Percentiles rank a stretch among this genome's conserved stretches.
These are phyloP conservation scores for Dicyrtoma fusca DNA, from an alignment of 2,888 invertebrate species.

Conservation along the genomic window DNA sequence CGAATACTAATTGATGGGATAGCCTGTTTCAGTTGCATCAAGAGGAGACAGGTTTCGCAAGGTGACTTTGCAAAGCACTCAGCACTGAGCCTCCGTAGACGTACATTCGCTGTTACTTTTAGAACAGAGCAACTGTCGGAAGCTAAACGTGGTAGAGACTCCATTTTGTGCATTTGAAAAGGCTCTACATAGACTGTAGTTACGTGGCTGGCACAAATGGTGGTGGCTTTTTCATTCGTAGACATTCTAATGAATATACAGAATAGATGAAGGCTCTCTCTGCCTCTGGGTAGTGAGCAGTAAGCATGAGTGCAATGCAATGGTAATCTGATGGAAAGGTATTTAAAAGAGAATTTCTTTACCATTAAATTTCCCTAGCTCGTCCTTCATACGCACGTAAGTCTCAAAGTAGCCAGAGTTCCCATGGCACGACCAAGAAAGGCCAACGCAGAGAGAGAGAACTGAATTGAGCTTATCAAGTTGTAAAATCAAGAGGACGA, in stretches of 20 bases:
- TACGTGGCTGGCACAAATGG: no score
- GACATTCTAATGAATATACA: no score
- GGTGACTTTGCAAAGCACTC: constrained; percentile 13
- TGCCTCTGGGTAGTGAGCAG: no score
- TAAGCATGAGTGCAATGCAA: neutral
- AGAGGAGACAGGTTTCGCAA: constrained; percentile 25
- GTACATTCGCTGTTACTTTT: no score
- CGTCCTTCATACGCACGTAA: neutral
- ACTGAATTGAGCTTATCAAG: neutral
- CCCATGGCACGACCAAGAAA: no score
- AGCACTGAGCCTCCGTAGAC: no score
- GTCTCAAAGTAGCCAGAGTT: neutral
- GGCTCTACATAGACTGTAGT: no score
- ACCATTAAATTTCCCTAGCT: neutral
- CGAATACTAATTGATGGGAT: no score
- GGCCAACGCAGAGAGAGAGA: neutral
- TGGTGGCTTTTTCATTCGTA: no score
- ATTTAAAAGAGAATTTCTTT: neutral
- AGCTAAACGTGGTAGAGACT: neutral
- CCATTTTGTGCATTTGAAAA: no score
- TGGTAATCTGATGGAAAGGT: neutral
- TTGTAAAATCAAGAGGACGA: neutral
- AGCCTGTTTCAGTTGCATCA: no score
- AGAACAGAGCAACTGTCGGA: neutral
- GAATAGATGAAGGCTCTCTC: no score